These are phyloP conservation scores for Galeopterus variegatus DNA, from an alignment of 2,113 vertebrate genomes.

Conservation along the genomic window DNA sequence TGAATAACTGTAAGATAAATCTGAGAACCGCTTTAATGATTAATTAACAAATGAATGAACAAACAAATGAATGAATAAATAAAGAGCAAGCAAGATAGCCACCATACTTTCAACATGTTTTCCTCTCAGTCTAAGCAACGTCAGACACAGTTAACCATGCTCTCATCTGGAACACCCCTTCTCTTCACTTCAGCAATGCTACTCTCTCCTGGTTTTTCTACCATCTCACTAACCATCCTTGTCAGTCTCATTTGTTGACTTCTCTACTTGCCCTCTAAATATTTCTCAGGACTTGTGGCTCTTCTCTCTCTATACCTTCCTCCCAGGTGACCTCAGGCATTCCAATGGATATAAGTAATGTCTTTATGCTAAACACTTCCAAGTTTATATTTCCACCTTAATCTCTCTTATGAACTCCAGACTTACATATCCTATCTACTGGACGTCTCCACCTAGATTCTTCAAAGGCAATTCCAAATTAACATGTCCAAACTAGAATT, in stretches of 20 bases:
- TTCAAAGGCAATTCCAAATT: not conserved
- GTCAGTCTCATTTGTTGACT: not conserved
- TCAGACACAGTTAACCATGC: accelerated
- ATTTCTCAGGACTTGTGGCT: not conserved
- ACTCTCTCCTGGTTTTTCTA: not conserved
- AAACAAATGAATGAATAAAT: not conserved
- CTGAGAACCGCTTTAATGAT: conserved; percentile 46
- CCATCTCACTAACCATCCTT: not conserved
- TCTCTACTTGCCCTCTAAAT: not conserved
- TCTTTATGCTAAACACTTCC: not conserved
- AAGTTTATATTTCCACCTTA: conserved; percentile 30
- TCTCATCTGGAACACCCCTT: not conserved
- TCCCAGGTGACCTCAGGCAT: not conserved
- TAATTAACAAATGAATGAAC: not conserved
- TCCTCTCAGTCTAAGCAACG: not conserved
- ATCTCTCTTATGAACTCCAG: not conserved
- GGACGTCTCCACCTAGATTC: not conserved
- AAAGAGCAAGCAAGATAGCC: not conserved
- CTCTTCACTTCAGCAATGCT: not conserved
- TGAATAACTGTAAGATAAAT: conserved; percentile 47
- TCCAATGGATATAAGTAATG: not conserved
- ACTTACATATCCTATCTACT: not conserved
- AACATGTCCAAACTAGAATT: conserved; percentile 8
- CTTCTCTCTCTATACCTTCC: not conserved
- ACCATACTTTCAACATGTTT: not conserved